Evolutionary conservation across 2,113 vertebrate species (phyloP), one percentile per base, ranked within the genome.

Genomic region (Apeltes quadracus): DNA sequence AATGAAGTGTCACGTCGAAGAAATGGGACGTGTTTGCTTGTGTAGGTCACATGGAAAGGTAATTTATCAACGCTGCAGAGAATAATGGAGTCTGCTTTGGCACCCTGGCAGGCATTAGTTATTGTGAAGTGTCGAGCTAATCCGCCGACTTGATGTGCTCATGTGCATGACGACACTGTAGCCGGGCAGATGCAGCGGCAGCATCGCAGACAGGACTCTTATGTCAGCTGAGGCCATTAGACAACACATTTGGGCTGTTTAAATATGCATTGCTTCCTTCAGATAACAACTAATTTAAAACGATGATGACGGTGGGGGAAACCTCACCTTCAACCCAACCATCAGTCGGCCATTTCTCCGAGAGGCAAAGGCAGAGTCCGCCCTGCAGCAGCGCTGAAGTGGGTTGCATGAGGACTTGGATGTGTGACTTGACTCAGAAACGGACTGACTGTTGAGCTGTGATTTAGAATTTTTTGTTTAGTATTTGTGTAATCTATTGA

Each of bases 81-180:
- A 88, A 78, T 90, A 90, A 92, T 91, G 85, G 89, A 84, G 78
- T 79, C 78, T 66, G 69, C 59, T 80, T 62, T 71, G 74, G 63
- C 67, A 51, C 76, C 67, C 59, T 69, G 44, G 79, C 77, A 83
- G 58, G 62, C 87, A 89, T 92, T 90, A 84, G 75, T 90, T 91
- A 79, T 82, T 73, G 64, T 29, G 81, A 72, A 27, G 53, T 32
- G 75, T 84, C 79, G 75, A 69, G 78, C 81, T 83, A 71, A 87
- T 92, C 81, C 67, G 55, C 39, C 27, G 48, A 34, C 43, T 64
- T 90, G 86, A 90, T 90, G 76, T 81, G 36, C 82, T 79, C 59
- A 2, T 82, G 48, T 71, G 75, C 61, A 38, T 54, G 67, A 77
- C 44, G 50, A 61, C 3, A 11, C 82, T 62, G 3, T 16, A 32